A percentile compares a stretch with the other conserved stretches of the same genome.
Conservation (phyloP, 2,888 invertebrate species). For the Pyrrhia umbra region DNA sequence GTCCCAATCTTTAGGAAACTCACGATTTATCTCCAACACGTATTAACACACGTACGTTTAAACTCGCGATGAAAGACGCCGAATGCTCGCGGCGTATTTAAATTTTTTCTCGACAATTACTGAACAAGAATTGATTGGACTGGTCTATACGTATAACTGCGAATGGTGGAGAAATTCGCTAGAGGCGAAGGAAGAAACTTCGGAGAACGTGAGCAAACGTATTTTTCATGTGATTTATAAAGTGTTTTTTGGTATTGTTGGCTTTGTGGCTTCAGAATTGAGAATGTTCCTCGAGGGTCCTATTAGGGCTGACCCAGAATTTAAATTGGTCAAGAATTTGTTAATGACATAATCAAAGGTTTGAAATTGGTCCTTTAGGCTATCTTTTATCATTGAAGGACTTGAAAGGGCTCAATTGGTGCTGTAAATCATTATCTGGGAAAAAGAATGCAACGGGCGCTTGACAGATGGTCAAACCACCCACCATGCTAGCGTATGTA, state of each 20-base stretch:
- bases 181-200: constrained; percentile 47
- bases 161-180: constrained; percentile 46
- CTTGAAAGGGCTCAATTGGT: not conserved
- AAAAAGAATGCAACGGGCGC: not conserved
- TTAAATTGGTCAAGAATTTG: constrained; percentile 25
- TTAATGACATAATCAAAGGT: constrained; percentile 20
- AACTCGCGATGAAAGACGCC: constrained; percentile 68
- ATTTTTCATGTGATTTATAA: constrained; percentile 5
- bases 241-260: constrained; percentile 34
- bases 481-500: not conserved
- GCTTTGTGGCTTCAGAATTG: constrained; percentile 12
- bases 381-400: constrained; percentile 1
- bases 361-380: constrained; percentile 35
- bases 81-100: constrained; percentile 65
- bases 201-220: constrained; percentile 16
- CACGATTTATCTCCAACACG: constrained; percentile 70
- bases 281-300: constrained; percentile 54
- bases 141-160: constrained; percentile 37
- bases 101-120: constrained; percentile 65
- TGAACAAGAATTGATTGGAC: constrained; percentile 60
- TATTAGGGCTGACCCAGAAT: constrained; percentile 52
- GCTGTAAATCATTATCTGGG: constrained; percentile 10
- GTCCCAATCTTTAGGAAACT: constrained; percentile 70
- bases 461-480: not conserved
- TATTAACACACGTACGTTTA: constrained; percentile 64